A percentile compares a stretch with the other conserved stretches of the same genome.
Conservation (phyloP, 2,888 invertebrate species). For the Cetonia aurata region DNA sequence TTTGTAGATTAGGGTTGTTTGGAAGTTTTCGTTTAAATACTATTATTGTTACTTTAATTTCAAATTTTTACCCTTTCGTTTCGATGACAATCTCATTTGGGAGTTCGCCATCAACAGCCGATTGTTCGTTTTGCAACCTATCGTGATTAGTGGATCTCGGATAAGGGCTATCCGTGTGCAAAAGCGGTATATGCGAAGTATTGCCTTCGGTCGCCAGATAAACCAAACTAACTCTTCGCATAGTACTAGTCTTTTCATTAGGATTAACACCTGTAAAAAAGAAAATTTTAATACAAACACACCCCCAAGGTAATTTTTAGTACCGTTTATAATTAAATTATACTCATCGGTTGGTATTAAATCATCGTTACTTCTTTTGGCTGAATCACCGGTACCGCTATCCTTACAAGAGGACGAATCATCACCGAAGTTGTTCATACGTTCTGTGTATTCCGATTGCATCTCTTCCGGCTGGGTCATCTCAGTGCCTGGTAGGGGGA, state of each 20-base stretch:
- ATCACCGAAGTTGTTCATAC: conserved; percentile 68
- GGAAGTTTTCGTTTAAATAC: conserved; percentile 33
- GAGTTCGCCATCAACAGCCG: conserved; percentile 26
- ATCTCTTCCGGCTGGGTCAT: conserved; percentile 64
- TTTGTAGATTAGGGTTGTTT: conserved; percentile 28
- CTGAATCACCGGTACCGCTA: conserved; percentile 85
- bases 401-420: conserved; percentile 83
- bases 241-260: conserved; percentile 48
- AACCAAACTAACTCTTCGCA: conserved; percentile 55
- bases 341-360: conserved; percentile 61
- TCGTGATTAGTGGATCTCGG: conserved; percentile 62
- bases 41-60: conserved; percentile 24
- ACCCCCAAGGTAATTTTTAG: conserved; percentile 10
- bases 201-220: conserved; percentile 53
- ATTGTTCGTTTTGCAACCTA: conserved; percentile 51
- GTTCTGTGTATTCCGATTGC: conserved; percentile 57
- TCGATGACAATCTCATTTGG: conserved; percentile 29
- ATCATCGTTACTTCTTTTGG: conserved; percentile 75
- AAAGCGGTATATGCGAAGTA: conserved; percentile 58
- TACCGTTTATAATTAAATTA: conserved; percentile 57
- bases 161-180: conserved; percentile 55
- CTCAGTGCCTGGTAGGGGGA: conserved; percentile 68
- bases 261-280: conserved; percentile 50
- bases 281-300: conserved; percentile 1
- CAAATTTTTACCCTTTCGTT: conserved; percentile 23